Evolutionary conservation across 2,888 invertebrate genomes (phyloP), one percentile per base, ranked within the genome.

Genomic region (Cantharis rustica): DNA sequence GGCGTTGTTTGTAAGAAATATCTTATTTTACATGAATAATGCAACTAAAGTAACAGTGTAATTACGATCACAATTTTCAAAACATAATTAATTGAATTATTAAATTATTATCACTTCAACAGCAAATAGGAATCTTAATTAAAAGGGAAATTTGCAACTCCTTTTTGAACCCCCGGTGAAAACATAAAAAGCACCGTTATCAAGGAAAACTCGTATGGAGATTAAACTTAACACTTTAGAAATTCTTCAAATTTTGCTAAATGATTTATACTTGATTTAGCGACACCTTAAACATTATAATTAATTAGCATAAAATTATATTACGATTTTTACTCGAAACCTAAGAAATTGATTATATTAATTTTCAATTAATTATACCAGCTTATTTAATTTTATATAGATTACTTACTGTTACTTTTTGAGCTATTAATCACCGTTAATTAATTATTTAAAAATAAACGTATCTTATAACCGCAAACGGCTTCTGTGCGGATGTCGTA

Each of bases 1-100:
- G 74, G 71, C 69, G 75, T 71, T 79, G 76, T 80, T 81, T 81
- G 77, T 79, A 79, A 81, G 79, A 79, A 81, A 81, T 81, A 81
- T 80, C 47, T 81, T 80, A 81, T 81, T 73, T 17, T 15, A n/a
- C 66, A 81, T 81, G 81, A 81, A 81, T 81, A 77, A 81, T 81
- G 80, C 81, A 81, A 81, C 76, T 64, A 75, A 71, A 70, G 68
- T 79, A 80, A 79, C 79, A 77, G 79, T 76, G 79, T 80, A 79
- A 80, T 80, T 80, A 80, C 75, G 75, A 61, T 16, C 23, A 68
- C 62, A 66, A 63, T 75, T 75, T 72, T 75, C 69, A 68, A 75
- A 75, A 75, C 75, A 75, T 47, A n/a, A 47, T 47, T 47, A 47
- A n/a, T 47, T n/a, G 13, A 47, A n/a, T n/a, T 13, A n/a, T n/a